A percentile compares a stretch with the other conserved stretches of the same genome.
Conservation (phyloP, 2,113 vertebrate species). For the Tychaedon coryphoeus region DNA sequence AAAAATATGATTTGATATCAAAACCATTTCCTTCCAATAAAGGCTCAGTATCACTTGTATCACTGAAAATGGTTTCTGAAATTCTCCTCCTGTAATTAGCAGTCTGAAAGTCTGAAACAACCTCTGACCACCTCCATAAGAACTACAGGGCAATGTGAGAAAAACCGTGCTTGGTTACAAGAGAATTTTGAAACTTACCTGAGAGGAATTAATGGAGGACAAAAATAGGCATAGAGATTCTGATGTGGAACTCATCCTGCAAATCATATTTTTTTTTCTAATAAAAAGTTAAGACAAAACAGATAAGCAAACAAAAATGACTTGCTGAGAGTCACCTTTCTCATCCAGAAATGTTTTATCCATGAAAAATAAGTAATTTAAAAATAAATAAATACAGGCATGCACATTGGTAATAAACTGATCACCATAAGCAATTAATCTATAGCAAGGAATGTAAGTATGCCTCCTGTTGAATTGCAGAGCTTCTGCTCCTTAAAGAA, state of each 20-base stretch:
- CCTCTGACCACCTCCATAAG: background rate
- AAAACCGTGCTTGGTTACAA: background rate
- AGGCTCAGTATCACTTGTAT: background rate
- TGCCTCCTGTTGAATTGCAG: background rate
- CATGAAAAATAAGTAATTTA: background rate
- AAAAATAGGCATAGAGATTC: background rate
- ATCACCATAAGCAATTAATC: background rate
- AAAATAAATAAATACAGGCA: background rate
- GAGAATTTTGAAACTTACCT: background rate
- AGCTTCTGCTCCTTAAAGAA: background rate
- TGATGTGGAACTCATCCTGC: background rate
- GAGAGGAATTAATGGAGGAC: background rate
- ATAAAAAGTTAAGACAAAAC: accelerated
- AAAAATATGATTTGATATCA: background rate
- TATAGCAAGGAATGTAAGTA: background rate
- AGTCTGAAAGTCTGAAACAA: background rate
- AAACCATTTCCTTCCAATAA: background rate
- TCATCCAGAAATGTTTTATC: background rate
- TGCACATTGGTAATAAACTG: background rate
- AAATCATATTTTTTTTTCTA: too few relatives aligned
- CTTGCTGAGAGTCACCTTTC: background rate
- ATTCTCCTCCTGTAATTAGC: background rate
- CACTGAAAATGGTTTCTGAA: background rate
- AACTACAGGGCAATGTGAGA: background rate
- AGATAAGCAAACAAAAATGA: background rate